These are phyloP conservation scores for Lycopodina hypogea DNA, from an alignment of 37 sponge, comb jelly and placozoan genomes.

Conservation along the genomic window DNA sequence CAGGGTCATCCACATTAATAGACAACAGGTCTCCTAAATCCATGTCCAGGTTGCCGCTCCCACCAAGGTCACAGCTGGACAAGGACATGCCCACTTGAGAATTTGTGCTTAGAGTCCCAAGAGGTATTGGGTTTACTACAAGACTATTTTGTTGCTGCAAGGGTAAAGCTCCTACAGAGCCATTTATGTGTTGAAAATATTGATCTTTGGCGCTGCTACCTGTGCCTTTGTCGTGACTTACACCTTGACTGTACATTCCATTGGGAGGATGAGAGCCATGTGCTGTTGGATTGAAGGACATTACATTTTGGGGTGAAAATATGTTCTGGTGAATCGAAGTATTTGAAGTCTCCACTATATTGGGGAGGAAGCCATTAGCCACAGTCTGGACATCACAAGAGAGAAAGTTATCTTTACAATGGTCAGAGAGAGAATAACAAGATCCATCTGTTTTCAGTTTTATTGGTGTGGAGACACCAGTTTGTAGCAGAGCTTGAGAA, in stretches of 20 bases:
- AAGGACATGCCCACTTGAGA: no score
- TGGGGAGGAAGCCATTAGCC: neutral
- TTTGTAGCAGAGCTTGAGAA: constrained; percentile 51
- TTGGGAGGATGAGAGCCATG: no score
- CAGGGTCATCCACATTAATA: neutral
- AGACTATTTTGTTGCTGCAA: neutral
- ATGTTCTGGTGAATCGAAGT: neutral
- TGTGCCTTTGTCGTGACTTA: no score
- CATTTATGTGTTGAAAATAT: no score
- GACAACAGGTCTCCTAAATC: neutral
- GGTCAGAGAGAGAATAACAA: neutral
- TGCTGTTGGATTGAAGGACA: no score
- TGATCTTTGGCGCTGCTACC: no score
- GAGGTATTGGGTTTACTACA: no score
- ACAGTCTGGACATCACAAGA: neutral
- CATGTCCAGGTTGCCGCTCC: neutral
- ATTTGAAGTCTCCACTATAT: neutral
- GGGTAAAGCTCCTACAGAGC: no score
- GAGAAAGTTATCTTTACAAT: neutral
- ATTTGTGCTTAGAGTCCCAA: no score
- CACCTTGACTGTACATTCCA: no score
- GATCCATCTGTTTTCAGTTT: neutral
- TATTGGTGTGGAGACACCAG: constrained; percentile 13
- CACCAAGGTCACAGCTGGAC: no score
- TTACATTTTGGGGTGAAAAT: neutral